Evolutionary conservation across 1,140 invertebrate species (phyloP), one percentile per base, ranked within the genome.

Genomic region (Heliothis virescens): DNA sequence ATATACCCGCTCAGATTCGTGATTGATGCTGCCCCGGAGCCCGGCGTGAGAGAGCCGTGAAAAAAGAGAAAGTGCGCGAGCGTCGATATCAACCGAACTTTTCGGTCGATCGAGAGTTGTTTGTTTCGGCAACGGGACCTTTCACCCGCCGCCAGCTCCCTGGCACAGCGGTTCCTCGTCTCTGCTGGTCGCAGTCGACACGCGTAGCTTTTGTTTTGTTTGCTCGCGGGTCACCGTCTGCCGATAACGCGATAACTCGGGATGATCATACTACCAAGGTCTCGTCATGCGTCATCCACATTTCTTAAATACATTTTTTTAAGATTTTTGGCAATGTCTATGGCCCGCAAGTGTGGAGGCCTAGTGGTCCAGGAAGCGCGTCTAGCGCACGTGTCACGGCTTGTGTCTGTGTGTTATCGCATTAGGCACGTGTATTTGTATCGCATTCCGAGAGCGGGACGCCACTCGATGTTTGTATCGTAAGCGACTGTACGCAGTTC

Each of bases 31-130:
- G 80, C 82, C 77, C 82, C 78, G 21, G 81, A 75, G 53, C 79
- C 53, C 81, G 77, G 48, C 79, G 72, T 85, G 85, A 80, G 84
- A 83, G 80, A 83, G 57, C 59, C 81, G 83, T 78, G 82, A 73
- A 87, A 84, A 89, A 90, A 90, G 88, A 90, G 89, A 90, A 90
- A 90, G 90, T 88, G 86, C 83, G 86, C 89, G 87, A 82, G 81
- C 85, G 82, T 80, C 73, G 77, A 73, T 74, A 84, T 79, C 81
- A 84, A 80, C 80, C 53, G 41, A 82, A 87, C 76, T 84, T 87
- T 85, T 87, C 79, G 86, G 82, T 81, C 78, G 79, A 85, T 87
- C 80, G 83, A 84, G 80, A 87, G 81, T 60, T 84, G 72, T 84
- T 87, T 84, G 84, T 85, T 87, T 85, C 79, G 84, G 82, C 67